Percentiles rank a stretch among this genome's conserved stretches.
Conservation (phyloP, 2,797 vertebrate species). For the Cossypha heuglini region DNA sequence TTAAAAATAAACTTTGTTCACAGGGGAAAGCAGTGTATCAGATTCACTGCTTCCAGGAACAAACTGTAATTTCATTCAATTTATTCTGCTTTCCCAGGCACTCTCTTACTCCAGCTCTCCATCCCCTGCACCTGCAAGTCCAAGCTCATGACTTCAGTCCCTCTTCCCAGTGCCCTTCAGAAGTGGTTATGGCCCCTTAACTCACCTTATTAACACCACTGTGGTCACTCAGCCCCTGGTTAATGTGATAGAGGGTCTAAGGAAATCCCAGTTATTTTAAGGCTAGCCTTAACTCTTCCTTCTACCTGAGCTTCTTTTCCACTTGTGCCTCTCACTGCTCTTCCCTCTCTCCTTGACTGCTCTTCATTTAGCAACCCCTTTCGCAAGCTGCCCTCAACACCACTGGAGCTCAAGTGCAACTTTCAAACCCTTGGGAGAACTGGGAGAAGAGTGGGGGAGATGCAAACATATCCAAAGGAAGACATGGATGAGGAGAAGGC, state of each 20-base stretch:
- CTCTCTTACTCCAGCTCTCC: background rate
- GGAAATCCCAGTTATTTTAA: background rate
- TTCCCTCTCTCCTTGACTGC: background rate
- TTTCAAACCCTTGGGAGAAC: background rate
- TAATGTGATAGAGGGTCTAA: background rate
- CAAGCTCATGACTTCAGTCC: background rate
- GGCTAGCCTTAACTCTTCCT: background rate
- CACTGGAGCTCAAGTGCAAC: background rate
- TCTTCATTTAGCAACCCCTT: background rate
- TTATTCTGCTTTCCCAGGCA: background rate
- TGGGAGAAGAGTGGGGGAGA: background rate
- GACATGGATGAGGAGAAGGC: background rate
- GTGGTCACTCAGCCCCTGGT: background rate
- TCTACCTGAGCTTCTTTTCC: background rate
- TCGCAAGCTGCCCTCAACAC: background rate
- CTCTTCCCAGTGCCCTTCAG: background rate
- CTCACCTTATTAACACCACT: background rate
- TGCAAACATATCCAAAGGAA: conserved; percentile 17
- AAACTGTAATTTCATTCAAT: background rate
- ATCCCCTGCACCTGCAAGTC: background rate
- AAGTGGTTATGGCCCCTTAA: background rate
- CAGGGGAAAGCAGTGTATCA: background rate
- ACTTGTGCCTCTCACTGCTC: background rate
- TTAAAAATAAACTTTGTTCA: conserved; percentile 21
- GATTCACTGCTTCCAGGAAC: background rate